Conservation (phyloP, 92 coral and sea anemone genomes). For the Palythoa grandiflora region DNA sequence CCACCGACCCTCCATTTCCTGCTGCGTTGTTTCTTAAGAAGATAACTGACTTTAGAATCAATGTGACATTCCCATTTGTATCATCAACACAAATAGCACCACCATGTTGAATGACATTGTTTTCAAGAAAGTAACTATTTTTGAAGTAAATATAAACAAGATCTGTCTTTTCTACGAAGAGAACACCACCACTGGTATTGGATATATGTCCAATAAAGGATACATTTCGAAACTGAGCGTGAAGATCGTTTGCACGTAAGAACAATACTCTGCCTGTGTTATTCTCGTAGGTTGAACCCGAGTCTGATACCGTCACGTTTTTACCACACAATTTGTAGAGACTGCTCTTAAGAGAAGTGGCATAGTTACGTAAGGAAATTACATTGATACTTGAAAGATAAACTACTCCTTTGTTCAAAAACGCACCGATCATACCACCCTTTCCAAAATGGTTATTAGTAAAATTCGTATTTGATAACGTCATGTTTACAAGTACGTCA, state of each 20-base stretch:
- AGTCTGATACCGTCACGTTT: neutral
- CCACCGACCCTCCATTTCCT: neutral
- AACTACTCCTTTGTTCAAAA: slow-evolving; percentile 29
- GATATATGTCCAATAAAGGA: neutral
- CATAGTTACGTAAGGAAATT: neutral
- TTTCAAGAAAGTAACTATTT: slow-evolving; percentile 6
- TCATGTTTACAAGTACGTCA: slow-evolving; percentile 9
- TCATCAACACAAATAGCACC: slow-evolving; percentile 30
- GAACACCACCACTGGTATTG: slow-evolving; percentile 15
- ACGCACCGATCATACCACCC: neutral
- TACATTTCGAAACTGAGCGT: neutral
- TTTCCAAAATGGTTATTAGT: neutral
- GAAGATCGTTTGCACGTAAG: neutral
- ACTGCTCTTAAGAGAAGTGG: slow-evolving; percentile 14
- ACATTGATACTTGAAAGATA: neutral
- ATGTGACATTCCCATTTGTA: slow-evolving; percentile 9
- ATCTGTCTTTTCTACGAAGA: slow-evolving; percentile 13
- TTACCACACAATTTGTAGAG: slow-evolving; percentile 8
- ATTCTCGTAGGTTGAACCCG: neutral
- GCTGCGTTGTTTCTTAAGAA: slow-evolving; percentile 10
- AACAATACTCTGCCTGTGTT: slow-evolving; percentile 2
- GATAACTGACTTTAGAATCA: slow-evolving; percentile 2
- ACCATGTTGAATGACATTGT: slow-evolving; percentile 14
- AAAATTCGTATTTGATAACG: slow-evolving; percentile 8
- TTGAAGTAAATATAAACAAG: neutral